These are phyloP conservation scores for Syngnathoides biaculeatus DNA, from an alignment of 2,113 vertebrate species.

Conservation along the genomic window DNA sequence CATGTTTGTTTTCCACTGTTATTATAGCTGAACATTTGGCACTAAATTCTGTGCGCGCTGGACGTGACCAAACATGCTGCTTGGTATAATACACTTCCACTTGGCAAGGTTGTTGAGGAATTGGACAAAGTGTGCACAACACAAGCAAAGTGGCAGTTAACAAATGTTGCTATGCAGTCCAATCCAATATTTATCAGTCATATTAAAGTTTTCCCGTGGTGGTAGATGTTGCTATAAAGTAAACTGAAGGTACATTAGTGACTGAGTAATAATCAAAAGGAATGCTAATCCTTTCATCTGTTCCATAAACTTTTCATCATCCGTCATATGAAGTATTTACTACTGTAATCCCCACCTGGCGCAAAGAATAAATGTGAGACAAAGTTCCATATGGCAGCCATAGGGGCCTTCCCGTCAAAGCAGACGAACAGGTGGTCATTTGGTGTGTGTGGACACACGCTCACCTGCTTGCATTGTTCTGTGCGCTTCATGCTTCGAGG, in stretches of 20 bases:
- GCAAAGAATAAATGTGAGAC: slow-evolving; percentile 64
- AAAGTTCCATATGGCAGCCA: slow-evolving; percentile 56
- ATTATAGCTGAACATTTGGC: slow-evolving; percentile 26
- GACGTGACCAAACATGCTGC: slow-evolving; percentile 59
- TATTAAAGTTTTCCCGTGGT: background rate
- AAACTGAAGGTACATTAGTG: background rate
- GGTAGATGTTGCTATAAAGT: background rate
- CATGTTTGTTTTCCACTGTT: background rate
- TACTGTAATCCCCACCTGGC: slow-evolving; percentile 68
- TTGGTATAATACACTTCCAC: slow-evolving; percentile 33
- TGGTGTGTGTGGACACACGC: slow-evolving; percentile 27
- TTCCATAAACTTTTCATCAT: slow-evolving; percentile 53
- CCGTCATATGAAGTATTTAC: slow-evolving; percentile 67
- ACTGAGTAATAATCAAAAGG: background rate
- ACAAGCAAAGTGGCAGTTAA: slow-evolving; percentile 30
- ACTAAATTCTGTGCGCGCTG: slow-evolving; percentile 9
- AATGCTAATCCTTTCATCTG: background rate
- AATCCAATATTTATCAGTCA: slow-evolving; percentile 28
- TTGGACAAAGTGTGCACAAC: slow-evolving; percentile 38
- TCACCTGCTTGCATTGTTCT: slow-evolving; percentile 61
- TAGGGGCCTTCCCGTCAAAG: slow-evolving; percentile 51
- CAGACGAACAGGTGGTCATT: slow-evolving; percentile 72
- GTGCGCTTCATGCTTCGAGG: slow-evolving; percentile 36
- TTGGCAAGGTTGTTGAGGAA: slow-evolving; percentile 33
- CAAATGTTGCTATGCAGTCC: slow-evolving; percentile 37